These are phyloP conservation scores for Oceanites oceanicus DNA, from an alignment of 2,113 vertebrate species.

Conservation along the genomic window DNA sequence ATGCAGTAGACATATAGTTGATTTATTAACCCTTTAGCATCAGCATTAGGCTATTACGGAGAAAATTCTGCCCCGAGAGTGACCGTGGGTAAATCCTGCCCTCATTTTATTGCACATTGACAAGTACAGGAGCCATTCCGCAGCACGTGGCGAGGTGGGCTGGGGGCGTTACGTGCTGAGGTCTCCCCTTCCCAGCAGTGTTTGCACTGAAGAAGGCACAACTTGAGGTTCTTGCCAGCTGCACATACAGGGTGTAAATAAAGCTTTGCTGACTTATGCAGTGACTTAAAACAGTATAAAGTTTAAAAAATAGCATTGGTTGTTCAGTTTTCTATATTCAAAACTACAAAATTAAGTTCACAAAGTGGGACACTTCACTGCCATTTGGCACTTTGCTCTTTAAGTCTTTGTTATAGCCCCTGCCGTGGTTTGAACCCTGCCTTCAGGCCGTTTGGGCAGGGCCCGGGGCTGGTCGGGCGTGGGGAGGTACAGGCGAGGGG, in stretches of 20 bases:
- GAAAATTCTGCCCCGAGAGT: not conserved
- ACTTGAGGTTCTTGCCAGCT: not conserved
- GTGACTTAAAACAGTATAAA: not conserved
- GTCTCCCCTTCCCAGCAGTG: not conserved
- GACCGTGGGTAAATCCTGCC: not conserved
- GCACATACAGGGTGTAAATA: not conserved
- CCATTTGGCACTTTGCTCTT: not conserved
- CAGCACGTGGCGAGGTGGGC: fast-evolving
- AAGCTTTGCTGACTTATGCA: not conserved
- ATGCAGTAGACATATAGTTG: not conserved
- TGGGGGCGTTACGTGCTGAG: fast-evolving
- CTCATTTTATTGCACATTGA: not conserved
- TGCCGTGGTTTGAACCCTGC: not conserved
- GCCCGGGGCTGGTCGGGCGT: not conserved
- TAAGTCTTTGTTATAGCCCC: not conserved
- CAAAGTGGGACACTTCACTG: not conserved
- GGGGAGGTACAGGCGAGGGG: not conserved
- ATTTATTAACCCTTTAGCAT: not conserved
- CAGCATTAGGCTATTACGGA: not conserved
- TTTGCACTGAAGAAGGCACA: not conserved
- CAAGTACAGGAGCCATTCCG: not conserved
- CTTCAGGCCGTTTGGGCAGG: not conserved
- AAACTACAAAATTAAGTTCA: not conserved
- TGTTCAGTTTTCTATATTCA: not conserved
- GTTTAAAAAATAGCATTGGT: not conserved